These are phyloP conservation scores for Zonotrichia leucophrys DNA, from an alignment of 2,113 vertebrate species.

Conservation along the genomic window DNA sequence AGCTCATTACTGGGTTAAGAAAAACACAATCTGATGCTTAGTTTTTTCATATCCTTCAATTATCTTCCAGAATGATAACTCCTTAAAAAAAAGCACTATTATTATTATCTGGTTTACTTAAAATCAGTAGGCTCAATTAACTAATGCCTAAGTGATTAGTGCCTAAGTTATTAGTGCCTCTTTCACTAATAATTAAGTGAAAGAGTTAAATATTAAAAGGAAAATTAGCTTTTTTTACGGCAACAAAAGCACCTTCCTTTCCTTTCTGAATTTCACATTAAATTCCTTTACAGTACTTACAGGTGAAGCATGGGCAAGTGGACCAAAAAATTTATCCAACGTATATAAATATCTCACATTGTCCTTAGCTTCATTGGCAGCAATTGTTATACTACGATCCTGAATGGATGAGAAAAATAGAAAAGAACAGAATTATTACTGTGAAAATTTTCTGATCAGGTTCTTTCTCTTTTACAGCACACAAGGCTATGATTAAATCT, in stretches of 20 bases:
- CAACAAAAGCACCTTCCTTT: not conserved
- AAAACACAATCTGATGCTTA: not conserved
- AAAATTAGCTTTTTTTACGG: not conserved
- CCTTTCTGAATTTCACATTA: not conserved
- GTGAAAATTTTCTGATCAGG: not conserved
- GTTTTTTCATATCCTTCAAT: not conserved
- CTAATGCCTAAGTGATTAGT: not conserved
- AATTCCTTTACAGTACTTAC: conserved; percentile 59
- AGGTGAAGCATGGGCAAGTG: conserved; percentile 73
- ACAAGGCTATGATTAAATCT: not conserved
- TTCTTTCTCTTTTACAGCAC: not conserved
- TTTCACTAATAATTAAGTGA: not conserved
- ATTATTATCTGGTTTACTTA: not conserved
- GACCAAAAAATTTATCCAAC: conserved; percentile 78
- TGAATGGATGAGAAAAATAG: not conserved
- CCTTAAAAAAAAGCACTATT: not conserved
- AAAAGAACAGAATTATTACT: not conserved
- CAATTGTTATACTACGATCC: conserved; percentile 78
- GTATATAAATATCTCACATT: conserved; percentile 81
- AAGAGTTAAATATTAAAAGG: not conserved
- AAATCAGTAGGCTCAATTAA: not conserved
- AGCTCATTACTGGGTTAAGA: not conserved
- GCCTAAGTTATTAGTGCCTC: no score
- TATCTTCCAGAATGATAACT: not conserved
- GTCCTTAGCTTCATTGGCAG: conserved; percentile 84